Evolutionary conservation across 1,140 invertebrate genomes (phyloP), one percentile per base, ranked within the genome.

Genomic region (Dinoponera quadriceps): DNA sequence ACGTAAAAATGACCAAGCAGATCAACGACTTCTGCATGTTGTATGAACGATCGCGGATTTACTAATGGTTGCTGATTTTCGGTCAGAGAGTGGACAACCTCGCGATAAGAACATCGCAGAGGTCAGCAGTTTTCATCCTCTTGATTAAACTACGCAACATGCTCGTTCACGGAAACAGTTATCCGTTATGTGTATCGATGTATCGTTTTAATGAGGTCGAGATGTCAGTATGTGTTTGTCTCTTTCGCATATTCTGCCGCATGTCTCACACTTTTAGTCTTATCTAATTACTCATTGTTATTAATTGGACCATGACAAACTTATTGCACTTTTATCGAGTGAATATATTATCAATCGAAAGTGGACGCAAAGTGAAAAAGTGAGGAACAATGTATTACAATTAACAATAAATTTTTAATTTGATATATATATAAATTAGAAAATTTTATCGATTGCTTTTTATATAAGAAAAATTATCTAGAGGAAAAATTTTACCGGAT

Each of bases 11-110:
- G n/a, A 38, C 2, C 18, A 59, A 80, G 25, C 22, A 89, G 65
- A 88, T 73, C 66, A 80, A 44, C 14, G 59, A 78, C 57, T 69
- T 65, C 14, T 60, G 73, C 92, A 92, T 92, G 89, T 91, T 91
- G 83, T 85, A 85, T 54, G 65, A 57, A 29, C 82, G 83, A 88
- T 84, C 73, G 78, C 69, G 60, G 49, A 82, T 60, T 74, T 51
- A 82, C 84, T 81, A 92, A 91, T 92, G 87, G 54, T 68, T 57
- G 71, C 84, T 85, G 80, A 82, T 83, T 85, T 88, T 88, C 69
- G 69, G 44, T 60, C 18, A 54, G 62, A 66, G 51, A 44, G 29
- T 18, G 60, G 59, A 55, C 51, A 83, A 59, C 68, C 7, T 7
- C 16, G 27, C 22, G 87, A 88, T 88, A 88, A 88, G 44, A 51